Evolutionary conservation across 1,140 invertebrate species (phyloP), one percentile per base, ranked within the genome.

Genomic region (Drosophila malerkotliana): DNA sequence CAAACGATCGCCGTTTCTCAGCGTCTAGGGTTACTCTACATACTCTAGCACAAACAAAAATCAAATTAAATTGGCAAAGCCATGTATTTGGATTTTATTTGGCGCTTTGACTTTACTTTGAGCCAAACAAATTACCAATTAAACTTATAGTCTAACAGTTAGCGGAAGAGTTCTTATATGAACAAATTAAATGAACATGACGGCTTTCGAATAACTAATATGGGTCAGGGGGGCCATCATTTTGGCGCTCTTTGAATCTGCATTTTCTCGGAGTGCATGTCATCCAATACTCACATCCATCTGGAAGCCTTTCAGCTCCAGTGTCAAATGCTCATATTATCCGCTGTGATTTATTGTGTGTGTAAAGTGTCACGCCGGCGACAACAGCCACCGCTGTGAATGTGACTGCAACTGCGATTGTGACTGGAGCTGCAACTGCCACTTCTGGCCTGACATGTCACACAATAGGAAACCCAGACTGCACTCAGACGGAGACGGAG

Each of bases 341-440:
- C 47, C 37, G 49, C 52, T 34, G 47, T 87, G 83, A 87, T 87
- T 87, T 87, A 87, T 87, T 82, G 83, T 83, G 79, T 87, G 83
- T 87, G 83, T 87, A 76, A 88, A 88, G 83, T 87, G 83, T 87
- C 83, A 85, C 64, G 59, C 83, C 56, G 76, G 83, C 73, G 83
- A 87, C 83, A 87, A 87, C 83, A 87, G 83, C 83, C 72, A 88
- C 79, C 83, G 75, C 75, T 77, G 74, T 62, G 72, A 76, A 32
- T 74, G 72, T 64, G 61, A 76, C 71, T 59, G 64, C 67, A 51
- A 60, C 37, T 60, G 67, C 30, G 26, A 59, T 24, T 41, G 41
- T n/a, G 57, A 10, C 24, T 62, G 51, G 34, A 37, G 34, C 34
- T 37, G 34, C 9, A 37, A 73, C 74, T 69, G 60, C 44, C 55